These are phyloP conservation scores for Gerris buenoi DNA, from an alignment of 1,140 invertebrate species.

Conservation along the genomic window DNA sequence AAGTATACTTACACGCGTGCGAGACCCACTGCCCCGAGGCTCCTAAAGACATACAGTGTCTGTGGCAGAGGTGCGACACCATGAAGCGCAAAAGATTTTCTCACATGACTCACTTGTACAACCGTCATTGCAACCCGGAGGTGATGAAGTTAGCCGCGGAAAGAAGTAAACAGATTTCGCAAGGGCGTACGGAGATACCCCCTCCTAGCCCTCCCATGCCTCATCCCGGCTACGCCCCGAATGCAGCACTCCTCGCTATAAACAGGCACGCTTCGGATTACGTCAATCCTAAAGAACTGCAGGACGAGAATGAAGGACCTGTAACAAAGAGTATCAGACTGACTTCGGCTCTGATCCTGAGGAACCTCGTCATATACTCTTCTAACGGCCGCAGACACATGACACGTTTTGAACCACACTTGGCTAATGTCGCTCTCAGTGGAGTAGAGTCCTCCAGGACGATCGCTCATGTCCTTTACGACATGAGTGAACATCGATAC, in stretches of 20 bases:
- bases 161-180: slow-evolving; percentile 45
- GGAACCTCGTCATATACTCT: slow-evolving; percentile 92
- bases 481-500: slow-evolving; percentile 35
- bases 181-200: slow-evolving; percentile 33
- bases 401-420: slow-evolving; percentile 74
- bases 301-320: slow-evolving; percentile 95
- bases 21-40: slow-evolving; percentile 58
- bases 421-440: slow-evolving; percentile 81
- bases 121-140: slow-evolving; percentile 75
- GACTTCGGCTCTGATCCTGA: slow-evolving; percentile 85
- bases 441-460: slow-evolving; percentile 88
- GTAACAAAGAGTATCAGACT: slow-evolving; percentile 97
- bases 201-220: slow-evolving; percentile 33
- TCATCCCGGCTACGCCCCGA: slow-evolving; percentile 46
- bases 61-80: slow-evolving; percentile 58
- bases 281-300: slow-evolving; percentile 71
- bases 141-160: slow-evolving; percentile 33
- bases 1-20: slow-evolving; percentile 75
- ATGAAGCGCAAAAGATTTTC: slow-evolving; percentile 77
- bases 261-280: slow-evolving; percentile 82
- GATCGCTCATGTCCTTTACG: slow-evolving; percentile 84
- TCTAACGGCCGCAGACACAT: slow-evolving; percentile 79
- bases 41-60: slow-evolving; percentile 27
- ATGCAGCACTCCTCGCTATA: slow-evolving; percentile 87
- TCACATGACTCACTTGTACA: slow-evolving; percentile 79